Percentiles rank a stretch among this genome's conserved stretches.
phyloP scores from a whole-genome alignment of 2,888 invertebrate species.

The Abscondita cerata region DNA sequence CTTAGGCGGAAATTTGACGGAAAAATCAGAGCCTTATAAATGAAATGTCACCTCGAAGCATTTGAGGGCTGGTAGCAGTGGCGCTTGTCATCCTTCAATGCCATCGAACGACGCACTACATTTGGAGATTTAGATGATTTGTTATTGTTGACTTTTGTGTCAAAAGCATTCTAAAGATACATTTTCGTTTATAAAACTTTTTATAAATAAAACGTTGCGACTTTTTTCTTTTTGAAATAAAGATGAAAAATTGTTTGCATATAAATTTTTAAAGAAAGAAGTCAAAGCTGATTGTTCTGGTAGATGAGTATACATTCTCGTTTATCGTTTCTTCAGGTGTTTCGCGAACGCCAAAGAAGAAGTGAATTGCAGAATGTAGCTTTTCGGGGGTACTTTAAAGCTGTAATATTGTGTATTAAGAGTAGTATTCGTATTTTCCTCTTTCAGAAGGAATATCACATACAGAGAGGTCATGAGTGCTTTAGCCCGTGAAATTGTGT shows the following conservation, averaged over 20 bases:
- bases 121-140: slow-evolving; percentile 33
- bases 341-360: neutral
- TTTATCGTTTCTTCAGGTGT: neutral
- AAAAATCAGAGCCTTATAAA: slow-evolving; percentile 46
- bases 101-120: slow-evolving; percentile 32
- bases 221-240: neutral
- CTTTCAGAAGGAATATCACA: slow-evolving; percentile 37
- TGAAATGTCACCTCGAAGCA: slow-evolving; percentile 43
- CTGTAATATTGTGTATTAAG: slow-evolving; percentile 22
- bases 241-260: too few species aligned
- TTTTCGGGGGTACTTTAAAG: slow-evolving; percentile 13
- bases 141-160: slow-evolving; percentile 32
- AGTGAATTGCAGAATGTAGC: neutral
- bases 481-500: slow-evolving; percentile 49
- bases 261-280: too few species aligned
- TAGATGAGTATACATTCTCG: too few species aligned
- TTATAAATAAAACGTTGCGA: neutral
- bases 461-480: slow-evolving; percentile 45
- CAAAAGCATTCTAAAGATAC: slow-evolving; percentile 1
- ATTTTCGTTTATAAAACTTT: neutral
- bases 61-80: slow-evolving; percentile 33
- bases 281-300: too few species aligned
- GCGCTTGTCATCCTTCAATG: slow-evolving; percentile 34
- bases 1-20: slow-evolving; percentile 43
- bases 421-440: slow-evolving; percentile 21